Evolutionary conservation across 2,113 vertebrate genomes (phyloP), one percentile per base, ranked within the genome.

Genomic region (Chloropsis hardwickii): DNA sequence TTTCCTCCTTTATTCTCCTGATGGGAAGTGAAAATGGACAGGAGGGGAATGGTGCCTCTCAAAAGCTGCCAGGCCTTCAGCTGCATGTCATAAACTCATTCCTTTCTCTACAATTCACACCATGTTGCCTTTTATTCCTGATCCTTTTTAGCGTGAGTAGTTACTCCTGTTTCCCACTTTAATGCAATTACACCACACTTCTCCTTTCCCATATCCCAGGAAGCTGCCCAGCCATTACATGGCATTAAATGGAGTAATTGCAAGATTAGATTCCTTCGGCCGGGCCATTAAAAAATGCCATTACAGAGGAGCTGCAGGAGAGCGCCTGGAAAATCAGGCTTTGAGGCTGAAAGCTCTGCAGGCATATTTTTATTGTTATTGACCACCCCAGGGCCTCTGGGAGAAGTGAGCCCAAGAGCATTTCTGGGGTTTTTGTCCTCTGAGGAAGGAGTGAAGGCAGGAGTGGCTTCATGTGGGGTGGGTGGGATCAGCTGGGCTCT

Each of bases 221-320:
- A 66, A 94, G 85, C 87, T 85, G 66, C 56, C 87, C 93, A 83
- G 90, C 94, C 92, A 82, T 96, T 82, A 74, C 81, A 8, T 44
- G 79, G 60, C 39, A 90, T 90, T 94, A 96, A 95, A 95, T 83
- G 92, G 57, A 94, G 82, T 95, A 92, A 94, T 96, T 94, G 92
- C 94, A 71, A 60, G 89, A 94, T 93, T 40, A 73, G 90, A 62
- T 81, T 72, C 81, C 44, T 87, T 87, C 27, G 25, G 84, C 86
- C 29, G 4, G 31, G 64, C 91, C 47, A 53, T 92, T 35, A 93
- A 95, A 90, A 90, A 90, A 62, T 29, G 60, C 82, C 76, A 56
- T 94, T 96, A 78, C 42, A 71, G 35, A 62, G 71, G 66, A 82
- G 5, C 86, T 74, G 92, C 65, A 6, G 47, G 86, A 74, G 70